Evolutionary conservation across 2,888 invertebrate genomes (phyloP).

Genomic region (Digitonthophagus gazella): DNA sequence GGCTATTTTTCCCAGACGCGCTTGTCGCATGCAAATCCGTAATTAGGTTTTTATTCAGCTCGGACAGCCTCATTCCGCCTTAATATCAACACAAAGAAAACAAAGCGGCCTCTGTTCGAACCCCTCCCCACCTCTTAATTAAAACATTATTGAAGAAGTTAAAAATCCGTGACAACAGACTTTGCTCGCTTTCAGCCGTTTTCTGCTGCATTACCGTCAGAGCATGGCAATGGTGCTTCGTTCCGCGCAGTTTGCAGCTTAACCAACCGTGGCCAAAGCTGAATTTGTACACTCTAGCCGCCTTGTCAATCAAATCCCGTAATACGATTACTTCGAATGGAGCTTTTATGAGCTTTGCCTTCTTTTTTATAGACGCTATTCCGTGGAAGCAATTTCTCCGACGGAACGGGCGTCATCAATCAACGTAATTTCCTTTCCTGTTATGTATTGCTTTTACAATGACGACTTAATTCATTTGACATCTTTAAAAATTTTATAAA

Average conservation of each 20-base stretch:
- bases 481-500: no score
- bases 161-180: not conserved
- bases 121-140: constrained; percentile 2
- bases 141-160: constrained; percentile 4
- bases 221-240: constrained; percentile 7
- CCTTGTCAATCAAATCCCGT: constrained; percentile 14
- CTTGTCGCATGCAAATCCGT: constrained; percentile 15
- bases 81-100: constrained; percentile 7
- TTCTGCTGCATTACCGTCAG: not conserved
- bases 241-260: constrained; percentile 35
- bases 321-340: constrained; percentile 10
- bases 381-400: not conserved
- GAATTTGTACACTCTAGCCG: constrained; percentile 15
- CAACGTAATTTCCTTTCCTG: not conserved
- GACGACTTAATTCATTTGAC: not conserved
- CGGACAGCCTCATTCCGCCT: constrained; percentile 8
- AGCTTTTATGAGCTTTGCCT: not conserved
- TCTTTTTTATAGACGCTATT: not conserved
- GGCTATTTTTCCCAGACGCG: not conserved
- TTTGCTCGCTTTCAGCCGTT: not conserved
- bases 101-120: not conserved
- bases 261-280: constrained; percentile 32
- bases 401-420: not conserved
- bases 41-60: constrained; percentile 14
- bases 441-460: not conserved